A percentile compares a stretch with the other conserved stretches of the same genome.
Evolutionary conservation across 2,888 invertebrate genomes (phyloP).

Genomic region (Argyresthia albistria): DNA sequence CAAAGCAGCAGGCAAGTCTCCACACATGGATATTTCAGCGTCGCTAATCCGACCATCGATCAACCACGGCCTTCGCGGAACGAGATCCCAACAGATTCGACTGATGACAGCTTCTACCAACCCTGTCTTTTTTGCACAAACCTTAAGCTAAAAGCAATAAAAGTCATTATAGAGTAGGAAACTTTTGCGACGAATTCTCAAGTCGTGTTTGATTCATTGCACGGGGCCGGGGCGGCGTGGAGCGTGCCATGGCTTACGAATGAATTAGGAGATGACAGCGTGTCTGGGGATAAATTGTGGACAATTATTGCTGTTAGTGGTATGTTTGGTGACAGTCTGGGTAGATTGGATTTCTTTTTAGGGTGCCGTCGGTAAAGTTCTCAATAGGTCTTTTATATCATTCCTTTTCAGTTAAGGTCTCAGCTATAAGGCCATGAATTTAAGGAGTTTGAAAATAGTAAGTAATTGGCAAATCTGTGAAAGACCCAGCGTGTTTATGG

Average conservation of each 20-base stretch:
- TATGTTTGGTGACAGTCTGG: conserved; percentile 3
- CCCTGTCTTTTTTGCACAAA: neutral
- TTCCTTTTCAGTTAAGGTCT: too few species aligned
- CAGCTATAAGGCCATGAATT: neutral
- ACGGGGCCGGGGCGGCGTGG: conserved; percentile 16
- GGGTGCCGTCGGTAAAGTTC: neutral
- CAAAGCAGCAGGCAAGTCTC: too few species aligned
- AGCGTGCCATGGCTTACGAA: conserved; percentile 30
- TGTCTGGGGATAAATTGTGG: conserved; percentile 56
- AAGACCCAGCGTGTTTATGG: too few species aligned
- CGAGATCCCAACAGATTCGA: conserved; percentile 41
- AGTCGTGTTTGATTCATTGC: conserved; percentile 20
- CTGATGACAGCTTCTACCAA: conserved; percentile 28
- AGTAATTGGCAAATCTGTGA: too few species aligned
- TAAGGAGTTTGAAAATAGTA: neutral
- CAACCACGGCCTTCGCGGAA: conserved; percentile 51
- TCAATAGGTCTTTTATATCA: too few species aligned
- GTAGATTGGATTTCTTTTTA: neutral
- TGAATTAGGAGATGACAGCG: conserved; percentile 57
- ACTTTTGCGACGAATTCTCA: neutral
- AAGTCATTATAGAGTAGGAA: neutral
- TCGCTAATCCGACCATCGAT: conserved; percentile 40
- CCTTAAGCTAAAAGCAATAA: neutral
- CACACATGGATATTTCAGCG: too few species aligned
- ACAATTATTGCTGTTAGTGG: conserved; percentile 41